A percentile compares a stretch with the other conserved stretches of the same genome.
Evolutionary conservation across 2,888 invertebrate species (phyloP).

Genomic region (Candidula unifasciata): DNA sequence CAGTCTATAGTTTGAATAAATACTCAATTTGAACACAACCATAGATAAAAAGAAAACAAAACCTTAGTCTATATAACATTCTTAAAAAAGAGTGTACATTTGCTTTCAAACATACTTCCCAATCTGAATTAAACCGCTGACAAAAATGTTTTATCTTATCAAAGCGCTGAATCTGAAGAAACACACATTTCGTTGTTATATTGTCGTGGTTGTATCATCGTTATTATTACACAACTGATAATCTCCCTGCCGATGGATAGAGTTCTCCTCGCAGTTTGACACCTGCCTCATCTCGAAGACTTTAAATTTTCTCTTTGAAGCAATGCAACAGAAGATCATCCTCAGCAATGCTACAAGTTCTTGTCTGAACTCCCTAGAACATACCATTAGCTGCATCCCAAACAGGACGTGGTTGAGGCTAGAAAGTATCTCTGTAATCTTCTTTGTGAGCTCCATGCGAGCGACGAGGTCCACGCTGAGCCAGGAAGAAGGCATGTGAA

Average conservation of each 20-base stretch:
- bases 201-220: slow-evolving; percentile 24
- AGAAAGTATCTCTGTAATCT: slow-evolving; percentile 55
- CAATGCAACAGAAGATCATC: slow-evolving; percentile 45
- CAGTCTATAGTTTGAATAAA: background rate
- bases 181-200: background rate
- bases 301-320: slow-evolving; percentile 54
- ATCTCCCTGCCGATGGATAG: slow-evolving; percentile 54
- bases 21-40: background rate
- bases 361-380: slow-evolving; percentile 50
- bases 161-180: background rate
- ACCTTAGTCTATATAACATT: too few species aligned
- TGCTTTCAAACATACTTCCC: too few species aligned
- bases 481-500: slow-evolving; percentile 55
- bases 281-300: slow-evolving; percentile 56
- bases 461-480: slow-evolving; percentile 53
- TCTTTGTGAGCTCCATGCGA: slow-evolving; percentile 56
- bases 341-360: slow-evolving; percentile 43
- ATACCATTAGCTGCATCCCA: slow-evolving; percentile 53
- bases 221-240: slow-evolving; percentile 57
- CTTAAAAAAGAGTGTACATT: too few species aligned
- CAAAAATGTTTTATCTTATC: too few species aligned
- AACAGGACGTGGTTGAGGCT: slow-evolving; percentile 54
- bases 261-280: slow-evolving; percentile 38
- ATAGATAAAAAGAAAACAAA: too few species aligned
- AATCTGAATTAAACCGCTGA: too few species aligned